Base-by-base conservation (phyloP, 2,888 invertebrate genomes). In the Mythimna pallens region DNA sequence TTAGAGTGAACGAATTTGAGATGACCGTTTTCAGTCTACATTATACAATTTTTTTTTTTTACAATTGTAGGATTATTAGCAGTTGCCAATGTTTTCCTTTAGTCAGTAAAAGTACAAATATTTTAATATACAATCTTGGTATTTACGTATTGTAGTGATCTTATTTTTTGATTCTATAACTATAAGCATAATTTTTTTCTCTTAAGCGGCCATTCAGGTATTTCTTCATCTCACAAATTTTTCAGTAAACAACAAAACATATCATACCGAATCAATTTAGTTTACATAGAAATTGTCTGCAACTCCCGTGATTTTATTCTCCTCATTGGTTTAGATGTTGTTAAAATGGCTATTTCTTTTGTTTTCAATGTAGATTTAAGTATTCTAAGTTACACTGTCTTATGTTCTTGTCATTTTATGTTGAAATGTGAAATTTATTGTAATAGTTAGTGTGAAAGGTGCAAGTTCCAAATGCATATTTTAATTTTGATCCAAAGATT, bases 81-180 rank as follows among this genome's bases (percentile, higher is more conserved):
- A 94, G 95, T 95, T 95, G 96, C 96, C 96, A 96, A 96, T 95
- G 95, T 96, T 95, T 97, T 97, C 97, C 97, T 97, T 97, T 97
- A 98, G 97, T 97, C 97, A 97, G 97, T 97, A 97, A 97, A 97
- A 98, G 97, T 97, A 98, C 97, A 98, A 97, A 97, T 97, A 97
- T 97, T 97, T 97, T 95, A 97, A 97, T 97, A 97, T 96, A 96
- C 95, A 95, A 96, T 93, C 96, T 96, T 95, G 96, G 96, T 96
- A 96, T 96, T 96, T 96, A 96, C 95, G 94, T 96, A 96, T 96
- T 95, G 94, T 96, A 96, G 95, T 93, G 92, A 93, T 95, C 93
- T 95, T 95, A 94, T 94, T 94, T 95, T 94, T 94, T 95, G 93
- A 93, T 95, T 95, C 92, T 95, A 92, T 95, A 94, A 94, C 93